Percentiles rank a stretch among this genome's conserved stretches.
These are phyloP conservation scores for Esox lucius DNA, from an alignment of 2,797 vertebrate genomes.

Conservation along the genomic window DNA sequence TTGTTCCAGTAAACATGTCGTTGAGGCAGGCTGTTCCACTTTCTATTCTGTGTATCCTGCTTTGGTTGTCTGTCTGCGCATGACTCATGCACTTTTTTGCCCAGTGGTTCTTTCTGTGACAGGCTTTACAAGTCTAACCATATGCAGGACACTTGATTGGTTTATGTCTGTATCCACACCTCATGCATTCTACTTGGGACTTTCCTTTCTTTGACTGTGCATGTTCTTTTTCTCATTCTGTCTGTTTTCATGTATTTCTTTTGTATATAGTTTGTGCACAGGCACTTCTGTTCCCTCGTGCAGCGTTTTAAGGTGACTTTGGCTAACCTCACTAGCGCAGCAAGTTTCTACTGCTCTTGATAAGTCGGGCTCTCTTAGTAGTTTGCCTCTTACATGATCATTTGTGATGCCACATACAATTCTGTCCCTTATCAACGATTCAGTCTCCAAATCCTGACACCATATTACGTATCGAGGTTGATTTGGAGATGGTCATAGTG, in stretches of 20 bases:
- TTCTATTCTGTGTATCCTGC: too few species aligned
- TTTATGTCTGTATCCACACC: conserved; percentile 10
- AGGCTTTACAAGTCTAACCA: not conserved
- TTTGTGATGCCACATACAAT: not conserved
- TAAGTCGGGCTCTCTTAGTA: not conserved
- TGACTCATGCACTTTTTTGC: not conserved
- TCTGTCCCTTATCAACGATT: conserved; percentile 2
- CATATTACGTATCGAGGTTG: too few species aligned
- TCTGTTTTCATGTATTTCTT: too few species aligned
- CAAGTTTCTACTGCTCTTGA: not conserved
- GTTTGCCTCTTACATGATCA: not conserved
- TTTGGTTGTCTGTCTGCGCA: not conserved
- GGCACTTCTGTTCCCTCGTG: not conserved
- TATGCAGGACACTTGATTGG: conserved; percentile 1
- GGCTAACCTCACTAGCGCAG: not conserved
- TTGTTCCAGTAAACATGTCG: too few species aligned
- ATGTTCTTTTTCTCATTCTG: not conserved
- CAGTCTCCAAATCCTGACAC: too few species aligned
- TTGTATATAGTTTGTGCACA: not conserved
- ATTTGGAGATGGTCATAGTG: too few species aligned
- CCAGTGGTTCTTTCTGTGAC: not conserved
- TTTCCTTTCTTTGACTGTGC: not conserved
- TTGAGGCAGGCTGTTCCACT: too few species aligned
- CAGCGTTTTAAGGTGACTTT: not conserved
- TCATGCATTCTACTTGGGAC: not conserved